Evolutionary conservation across 1,140 invertebrate species (phyloP), one percentile per base, ranked within the genome.

Genomic region (Hyphantria cunea): DNA sequence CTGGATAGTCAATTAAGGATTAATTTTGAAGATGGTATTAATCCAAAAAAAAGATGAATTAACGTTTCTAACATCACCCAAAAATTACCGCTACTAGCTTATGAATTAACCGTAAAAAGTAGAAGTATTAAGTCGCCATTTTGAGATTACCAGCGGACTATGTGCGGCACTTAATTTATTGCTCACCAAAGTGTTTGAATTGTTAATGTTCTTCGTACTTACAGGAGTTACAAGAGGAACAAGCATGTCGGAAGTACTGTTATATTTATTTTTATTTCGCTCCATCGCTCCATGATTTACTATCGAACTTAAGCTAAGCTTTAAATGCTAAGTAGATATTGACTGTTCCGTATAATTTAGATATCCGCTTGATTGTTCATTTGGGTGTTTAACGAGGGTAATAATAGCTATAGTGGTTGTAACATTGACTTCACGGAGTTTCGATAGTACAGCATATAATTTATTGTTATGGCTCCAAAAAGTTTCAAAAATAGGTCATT

Each of bases 131-230:
- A 76, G 68, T 80, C 78, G 80, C 80, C 82, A 86, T 88, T 84
- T 83, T 81, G 78, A 86, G 82, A 86, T 84, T 84, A 81, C 71
- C 80, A 73, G 45, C 66, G 73, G 64, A 69, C 73, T 75, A 71
- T 78, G 77, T 74, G 72, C 69, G 76, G 69, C 59, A 80, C 72
- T 80, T 86, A 86, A 88, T 88, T 86, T 86, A 88, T 88, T 70
- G 72, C 74, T 69, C 67, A 84, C 77, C 71, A 86, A 88, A 86
- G 79, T 84, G 83, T 84, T 84, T 86, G 83, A 84, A 88, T 88
- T 86, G 82, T 87, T 87, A 84, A 86, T 86, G 82, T 80, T 76
- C 64, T 64, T 78, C 66, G 55, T 78, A 78, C 75, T 82, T 71
- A 74, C 70, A 44, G 37, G 37, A 39, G 12, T 44, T 44, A 12